Conservation (phyloP, 2,113 vertebrate genomes). For the Callipepla californica region DNA sequence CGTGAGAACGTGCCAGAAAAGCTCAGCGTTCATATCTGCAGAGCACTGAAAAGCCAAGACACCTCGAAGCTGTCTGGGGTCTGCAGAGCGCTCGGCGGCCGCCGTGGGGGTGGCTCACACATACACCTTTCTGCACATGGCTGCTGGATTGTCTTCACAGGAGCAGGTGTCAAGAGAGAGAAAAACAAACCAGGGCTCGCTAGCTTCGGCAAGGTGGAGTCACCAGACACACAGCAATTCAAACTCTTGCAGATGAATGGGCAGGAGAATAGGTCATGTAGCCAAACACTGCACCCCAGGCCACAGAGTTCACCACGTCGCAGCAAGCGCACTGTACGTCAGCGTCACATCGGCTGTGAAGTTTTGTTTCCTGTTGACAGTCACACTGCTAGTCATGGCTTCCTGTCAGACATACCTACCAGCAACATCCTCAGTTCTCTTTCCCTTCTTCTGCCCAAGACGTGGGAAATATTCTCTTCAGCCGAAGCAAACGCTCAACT, state of each 20-base stretch:
- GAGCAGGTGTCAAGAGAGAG: not conserved
- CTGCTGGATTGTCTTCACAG: not conserved
- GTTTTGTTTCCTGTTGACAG: conserved; percentile 52
- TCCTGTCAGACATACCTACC: conserved; percentile 35
- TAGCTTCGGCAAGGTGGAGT: not conserved
- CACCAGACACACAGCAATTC: not conserved
- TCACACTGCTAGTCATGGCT: conserved; percentile 23
- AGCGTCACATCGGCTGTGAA: not conserved
- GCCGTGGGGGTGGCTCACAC: not conserved
- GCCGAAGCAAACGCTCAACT: conserved; percentile 17
- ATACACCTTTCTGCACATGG: not conserved
- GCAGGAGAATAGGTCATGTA: not conserved
- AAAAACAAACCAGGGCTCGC: not conserved
- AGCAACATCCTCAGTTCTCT: conserved; percentile 18
- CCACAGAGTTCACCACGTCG: not conserved
- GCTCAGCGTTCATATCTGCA: conserved; percentile 91
- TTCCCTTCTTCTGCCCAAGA: not conserved
- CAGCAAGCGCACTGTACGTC: not conserved
- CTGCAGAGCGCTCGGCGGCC: not conserved
- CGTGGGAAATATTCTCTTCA: conserved; percentile 20
- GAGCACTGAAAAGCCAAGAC: conserved; percentile 45
- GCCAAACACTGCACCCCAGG: not conserved
- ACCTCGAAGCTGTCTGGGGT: not conserved
- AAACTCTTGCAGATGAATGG: not conserved
- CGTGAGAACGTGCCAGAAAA: conserved; percentile 70